Conservation (phyloP, 2,113 vertebrate species). For the Pterophyllum scalare region DNA sequence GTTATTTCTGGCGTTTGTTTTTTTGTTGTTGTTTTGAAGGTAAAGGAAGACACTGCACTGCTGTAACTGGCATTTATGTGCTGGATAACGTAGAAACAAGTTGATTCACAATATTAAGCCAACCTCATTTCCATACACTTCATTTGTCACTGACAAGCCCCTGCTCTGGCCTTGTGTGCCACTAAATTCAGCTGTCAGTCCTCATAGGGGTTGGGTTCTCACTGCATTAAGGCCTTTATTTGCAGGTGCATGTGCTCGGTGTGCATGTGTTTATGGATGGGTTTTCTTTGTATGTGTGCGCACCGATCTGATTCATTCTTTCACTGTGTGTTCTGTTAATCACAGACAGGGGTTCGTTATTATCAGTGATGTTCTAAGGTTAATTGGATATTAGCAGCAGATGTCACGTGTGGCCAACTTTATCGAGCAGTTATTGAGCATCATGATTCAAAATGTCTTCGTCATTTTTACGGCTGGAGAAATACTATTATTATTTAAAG, state of each 20-base stretch:
- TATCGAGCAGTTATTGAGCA: constrained; percentile 29
- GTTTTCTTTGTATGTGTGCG: neutral
- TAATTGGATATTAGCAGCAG: constrained; percentile 59
- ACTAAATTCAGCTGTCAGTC: constrained; percentile 59
- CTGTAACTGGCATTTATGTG: constrained; percentile 22
- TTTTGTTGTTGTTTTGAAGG: constrained; percentile 14
- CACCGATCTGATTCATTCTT: neutral
- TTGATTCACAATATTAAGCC: constrained; percentile 53
- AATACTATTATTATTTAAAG: neutral
- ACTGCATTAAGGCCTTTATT: constrained; percentile 22
- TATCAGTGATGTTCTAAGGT: constrained; percentile 37
- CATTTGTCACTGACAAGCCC: constrained; percentile 53
- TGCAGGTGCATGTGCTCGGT: neutral
- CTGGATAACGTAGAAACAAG: constrained; percentile 48
- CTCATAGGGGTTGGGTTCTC: constrained; percentile 12
- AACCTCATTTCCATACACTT: constrained; percentile 58
- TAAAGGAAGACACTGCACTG: constrained; percentile 39
- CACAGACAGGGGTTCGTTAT: constrained; percentile 27
- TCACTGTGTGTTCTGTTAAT: constrained; percentile 22
- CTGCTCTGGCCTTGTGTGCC: constrained; percentile 32
- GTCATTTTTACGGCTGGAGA: constrained; percentile 30
- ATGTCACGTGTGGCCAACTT: constrained; percentile 40
- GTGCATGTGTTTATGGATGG: constrained; percentile 7
- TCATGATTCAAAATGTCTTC: constrained; percentile 32
- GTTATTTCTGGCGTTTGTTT: constrained; percentile 19